phyloP scores from a whole-genome alignment of 2,113 vertebrate genomes.

The Pipa parva region DNA sequence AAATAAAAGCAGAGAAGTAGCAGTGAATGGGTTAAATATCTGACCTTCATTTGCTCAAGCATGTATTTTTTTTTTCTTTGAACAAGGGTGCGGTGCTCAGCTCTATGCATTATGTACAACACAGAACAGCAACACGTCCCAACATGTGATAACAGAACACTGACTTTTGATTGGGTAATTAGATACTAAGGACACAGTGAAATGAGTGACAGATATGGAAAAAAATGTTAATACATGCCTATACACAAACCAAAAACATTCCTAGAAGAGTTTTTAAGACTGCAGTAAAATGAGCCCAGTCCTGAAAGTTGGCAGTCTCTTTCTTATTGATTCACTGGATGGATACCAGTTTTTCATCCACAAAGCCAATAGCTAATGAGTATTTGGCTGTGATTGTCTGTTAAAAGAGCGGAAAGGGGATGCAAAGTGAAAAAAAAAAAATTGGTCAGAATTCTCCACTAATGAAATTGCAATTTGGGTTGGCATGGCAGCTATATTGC shows the following conservation, averaged over 20 bases:
- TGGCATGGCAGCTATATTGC: no score
- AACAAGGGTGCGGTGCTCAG: conserved; percentile 29
- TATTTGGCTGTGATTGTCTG: no score
- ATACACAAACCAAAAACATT: conserved; percentile 52
- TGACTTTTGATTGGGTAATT: conserved; percentile 41
- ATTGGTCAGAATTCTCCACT: no score
- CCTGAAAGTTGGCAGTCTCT: no score
- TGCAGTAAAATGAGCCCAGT: background rate
- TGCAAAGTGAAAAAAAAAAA: no score
- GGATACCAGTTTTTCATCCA: no score
- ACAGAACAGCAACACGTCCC: conserved; percentile 22
- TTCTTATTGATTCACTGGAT: no score
- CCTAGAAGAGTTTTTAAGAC: background rate
- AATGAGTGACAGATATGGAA: conserved; percentile 54
- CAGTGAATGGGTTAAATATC: background rate
- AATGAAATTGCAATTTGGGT: no score
- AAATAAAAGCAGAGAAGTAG: background rate
- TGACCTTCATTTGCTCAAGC: conserved; percentile 6
- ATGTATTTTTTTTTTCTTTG: conserved; percentile 2
- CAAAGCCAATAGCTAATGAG: no score
- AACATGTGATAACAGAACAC: conserved; percentile 34
- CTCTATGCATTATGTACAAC: conserved; percentile 23
- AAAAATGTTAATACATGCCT: conserved; percentile 53
- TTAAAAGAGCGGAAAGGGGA: no score
- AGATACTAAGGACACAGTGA: conserved; percentile 62